These are phyloP conservation scores for Sebastes oblongus DNA, from an alignment of 2,797 vertebrate species.

Conservation along the genomic window DNA sequence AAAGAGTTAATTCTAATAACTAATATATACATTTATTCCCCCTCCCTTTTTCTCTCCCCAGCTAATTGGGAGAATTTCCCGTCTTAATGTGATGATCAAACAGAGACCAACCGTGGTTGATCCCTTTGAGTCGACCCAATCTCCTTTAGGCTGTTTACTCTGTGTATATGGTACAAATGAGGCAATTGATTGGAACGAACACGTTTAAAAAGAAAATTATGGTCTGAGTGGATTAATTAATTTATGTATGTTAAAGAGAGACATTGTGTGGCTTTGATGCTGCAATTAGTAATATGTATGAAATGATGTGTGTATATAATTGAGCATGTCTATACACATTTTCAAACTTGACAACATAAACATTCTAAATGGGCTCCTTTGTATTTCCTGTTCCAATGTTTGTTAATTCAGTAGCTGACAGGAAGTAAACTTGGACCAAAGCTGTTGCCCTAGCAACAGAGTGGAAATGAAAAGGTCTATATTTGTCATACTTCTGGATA, in stretches of 20 bases:
- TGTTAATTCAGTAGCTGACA: too few species aligned
- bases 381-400: too few species aligned
- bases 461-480: not conserved
- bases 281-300: constrained; percentile 6
- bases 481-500: not conserved
- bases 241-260: constrained; percentile 23
- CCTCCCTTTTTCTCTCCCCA: not conserved
- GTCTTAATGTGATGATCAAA: constrained; percentile 59
- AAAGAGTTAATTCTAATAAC: not conserved
- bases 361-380: too few species aligned
- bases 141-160: constrained; percentile 53
- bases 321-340: not conserved
- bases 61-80: constrained; percentile 44
- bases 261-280: not conserved
- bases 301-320: not conserved
- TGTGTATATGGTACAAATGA: constrained; percentile 48
- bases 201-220: constrained; percentile 43
- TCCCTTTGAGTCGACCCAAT: constrained; percentile 36
- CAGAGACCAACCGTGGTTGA: constrained; percentile 27
- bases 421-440: too few species aligned
- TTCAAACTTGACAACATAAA: too few species aligned
- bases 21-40: not conserved
- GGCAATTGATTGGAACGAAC: constrained; percentile 32
- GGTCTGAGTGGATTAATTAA: constrained; percentile 17
- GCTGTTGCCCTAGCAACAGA: too few species aligned